These are phyloP conservation scores for Mellilla xanthometata DNA, from an alignment of 2,888 invertebrate genomes.

Conservation along the genomic window DNA sequence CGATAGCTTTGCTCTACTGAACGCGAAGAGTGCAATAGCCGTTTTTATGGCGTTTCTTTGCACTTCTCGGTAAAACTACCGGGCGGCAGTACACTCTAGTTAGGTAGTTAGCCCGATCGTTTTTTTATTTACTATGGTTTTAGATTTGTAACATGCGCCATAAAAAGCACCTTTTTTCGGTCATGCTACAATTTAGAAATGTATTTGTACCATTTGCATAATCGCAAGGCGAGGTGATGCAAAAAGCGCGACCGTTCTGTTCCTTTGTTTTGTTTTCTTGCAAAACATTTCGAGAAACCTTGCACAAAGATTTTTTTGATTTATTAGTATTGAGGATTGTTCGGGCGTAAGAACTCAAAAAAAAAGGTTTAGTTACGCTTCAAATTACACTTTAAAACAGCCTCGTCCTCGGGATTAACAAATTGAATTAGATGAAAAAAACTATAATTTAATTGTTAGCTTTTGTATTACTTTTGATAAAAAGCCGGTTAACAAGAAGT, in stretches of 20 bases:
- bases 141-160: conserved; percentile 59
- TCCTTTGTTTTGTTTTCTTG: conserved; percentile 65
- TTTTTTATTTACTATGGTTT: conserved; percentile 59
- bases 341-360: conserved; percentile 50
- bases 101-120: conserved; percentile 66
- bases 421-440: conserved; percentile 58
- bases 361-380: conserved; percentile 58
- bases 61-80: conserved; percentile 59
- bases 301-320: conserved; percentile 74
- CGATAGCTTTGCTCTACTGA: conserved; percentile 8
- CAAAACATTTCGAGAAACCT: conserved; percentile 62
- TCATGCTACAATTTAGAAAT: conserved; percentile 72
- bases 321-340: conserved; percentile 65
- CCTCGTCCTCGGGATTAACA: conserved; percentile 57
- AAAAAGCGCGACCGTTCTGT: conserved; percentile 69
- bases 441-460: conserved; percentile 56
- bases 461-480: conserved; percentile 60
- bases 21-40: no score
- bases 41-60: conserved; percentile 31
- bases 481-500: conserved; percentile 62
- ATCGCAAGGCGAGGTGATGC: conserved; percentile 68
- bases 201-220: conserved; percentile 78
- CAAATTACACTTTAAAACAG: conserved; percentile 52
- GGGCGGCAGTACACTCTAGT: conserved; percentile 44
- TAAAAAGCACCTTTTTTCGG: conserved; percentile 62